phyloP scores from a whole-genome alignment of 2,113 vertebrate species.

The Chloropsis hardwickii region DNA sequence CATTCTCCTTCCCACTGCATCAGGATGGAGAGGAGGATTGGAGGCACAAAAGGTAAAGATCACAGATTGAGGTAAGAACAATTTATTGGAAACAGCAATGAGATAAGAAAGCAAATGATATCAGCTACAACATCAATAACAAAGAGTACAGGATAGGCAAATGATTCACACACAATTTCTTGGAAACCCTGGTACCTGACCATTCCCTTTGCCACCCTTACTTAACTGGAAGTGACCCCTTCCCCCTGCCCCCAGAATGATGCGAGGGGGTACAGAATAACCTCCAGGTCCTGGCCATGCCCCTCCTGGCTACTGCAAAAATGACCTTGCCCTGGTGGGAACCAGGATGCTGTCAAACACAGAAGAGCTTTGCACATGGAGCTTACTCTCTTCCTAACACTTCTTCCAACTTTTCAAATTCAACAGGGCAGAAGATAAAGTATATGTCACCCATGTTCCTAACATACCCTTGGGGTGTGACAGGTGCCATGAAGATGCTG shows the following conservation, averaged over 20 bases:
- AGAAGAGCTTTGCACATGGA: background rate
- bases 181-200: no score
- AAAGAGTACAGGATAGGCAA: background rate
- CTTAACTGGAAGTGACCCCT: background rate
- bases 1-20: accelerated
- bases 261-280: background rate
- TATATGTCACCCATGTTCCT: background rate
- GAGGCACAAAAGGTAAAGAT: background rate
- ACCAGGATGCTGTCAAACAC: background rate
- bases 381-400: background rate
- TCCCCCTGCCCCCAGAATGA: accelerated
- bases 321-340: background rate
- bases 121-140: background rate
- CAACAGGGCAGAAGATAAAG: background rate
- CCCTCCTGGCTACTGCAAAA: background rate
- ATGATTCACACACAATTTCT: background rate
- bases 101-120: background rate
- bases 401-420: background rate
- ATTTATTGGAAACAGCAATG: background rate
- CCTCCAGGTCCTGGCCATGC: background rate
- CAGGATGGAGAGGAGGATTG: background rate
- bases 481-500: background rate
- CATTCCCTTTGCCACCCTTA: background rate
- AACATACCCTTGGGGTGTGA: background rate
- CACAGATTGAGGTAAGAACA: accelerated